A percentile compares a stretch with the other conserved stretches of the same genome.
These are phyloP conservation scores for Amblyornis subalaris DNA, from an alignment of 2,113 vertebrate genomes.

Conservation along the genomic window DNA sequence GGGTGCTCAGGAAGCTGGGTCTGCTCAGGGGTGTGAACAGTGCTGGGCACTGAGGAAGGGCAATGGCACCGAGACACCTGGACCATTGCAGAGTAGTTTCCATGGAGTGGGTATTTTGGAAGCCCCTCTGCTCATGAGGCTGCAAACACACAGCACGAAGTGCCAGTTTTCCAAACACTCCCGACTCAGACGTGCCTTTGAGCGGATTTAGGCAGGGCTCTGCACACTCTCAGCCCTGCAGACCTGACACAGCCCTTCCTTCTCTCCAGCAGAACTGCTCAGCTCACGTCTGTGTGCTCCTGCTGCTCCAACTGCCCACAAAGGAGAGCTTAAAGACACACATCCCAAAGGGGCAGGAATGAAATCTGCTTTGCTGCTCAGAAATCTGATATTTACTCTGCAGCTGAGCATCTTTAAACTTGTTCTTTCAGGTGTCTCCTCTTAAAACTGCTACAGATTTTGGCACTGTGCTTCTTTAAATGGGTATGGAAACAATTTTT, in stretches of 20 bases:
- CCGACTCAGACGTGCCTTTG: rapidly evolving
- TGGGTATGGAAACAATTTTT: background rate
- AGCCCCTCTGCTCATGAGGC: background rate
- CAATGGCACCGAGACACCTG: background rate
- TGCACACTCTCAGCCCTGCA: background rate
- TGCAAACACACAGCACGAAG: background rate
- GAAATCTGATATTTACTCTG: background rate
- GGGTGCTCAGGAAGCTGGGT: background rate
- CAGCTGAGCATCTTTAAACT: background rate
- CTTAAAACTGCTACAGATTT: background rate
- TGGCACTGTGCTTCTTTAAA: background rate
- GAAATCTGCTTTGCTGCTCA: background rate
- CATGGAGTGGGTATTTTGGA: background rate
- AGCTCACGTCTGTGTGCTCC: background rate
- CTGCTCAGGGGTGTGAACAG: background rate
- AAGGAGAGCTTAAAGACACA: background rate
- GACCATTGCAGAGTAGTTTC: background rate
- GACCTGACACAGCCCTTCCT: background rate
- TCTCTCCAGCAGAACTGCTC: background rate
- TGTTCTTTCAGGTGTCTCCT: conserved; percentile 3
- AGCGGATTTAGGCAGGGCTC: background rate
- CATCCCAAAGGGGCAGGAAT: background rate
- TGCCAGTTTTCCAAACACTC: background rate
- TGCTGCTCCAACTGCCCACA: background rate
- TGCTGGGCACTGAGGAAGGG: background rate